A percentile compares a stretch with the other conserved stretches of the same genome.
Conservation (phyloP, 2,797 vertebrate genomes). For the Poeciliopsis turneri region DNA sequence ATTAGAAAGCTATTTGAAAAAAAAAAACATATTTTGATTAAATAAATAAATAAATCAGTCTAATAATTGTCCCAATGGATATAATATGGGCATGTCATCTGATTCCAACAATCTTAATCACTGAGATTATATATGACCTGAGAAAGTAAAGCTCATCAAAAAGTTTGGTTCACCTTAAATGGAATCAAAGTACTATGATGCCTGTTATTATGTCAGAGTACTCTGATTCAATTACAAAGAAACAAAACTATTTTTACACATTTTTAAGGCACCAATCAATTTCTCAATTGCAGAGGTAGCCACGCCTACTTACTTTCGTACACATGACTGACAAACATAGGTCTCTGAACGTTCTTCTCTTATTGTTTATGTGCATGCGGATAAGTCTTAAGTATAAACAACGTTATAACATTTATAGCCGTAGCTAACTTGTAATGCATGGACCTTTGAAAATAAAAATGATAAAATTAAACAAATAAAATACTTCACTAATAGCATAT, state of each 20-base stretch:
- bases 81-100: not conserved
- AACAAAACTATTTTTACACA: not conserved
- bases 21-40: not conserved
- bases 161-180: not conserved
- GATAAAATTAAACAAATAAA: not conserved
- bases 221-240: not conserved
- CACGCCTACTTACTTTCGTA: not conserved
- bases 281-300: not conserved
- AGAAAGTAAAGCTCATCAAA: not conserved
- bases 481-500: not conserved
- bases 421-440: not conserved
- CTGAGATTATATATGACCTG: not conserved
- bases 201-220: not conserved
- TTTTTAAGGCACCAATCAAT: not conserved
- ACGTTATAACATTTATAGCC: no score
- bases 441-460: no score
- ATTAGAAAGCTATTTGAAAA: conserved; percentile 34
- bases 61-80: no score
- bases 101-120: not conserved
- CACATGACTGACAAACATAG: not conserved
- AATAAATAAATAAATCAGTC: not conserved
- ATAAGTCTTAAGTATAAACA: no score
- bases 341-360: no score
- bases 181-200: no score
- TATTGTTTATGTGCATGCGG: no score